These are phyloP conservation scores for Cheirogaleus major DNA, from an alignment of 2,797 vertebrate genomes.

Conservation along the genomic window DNA sequence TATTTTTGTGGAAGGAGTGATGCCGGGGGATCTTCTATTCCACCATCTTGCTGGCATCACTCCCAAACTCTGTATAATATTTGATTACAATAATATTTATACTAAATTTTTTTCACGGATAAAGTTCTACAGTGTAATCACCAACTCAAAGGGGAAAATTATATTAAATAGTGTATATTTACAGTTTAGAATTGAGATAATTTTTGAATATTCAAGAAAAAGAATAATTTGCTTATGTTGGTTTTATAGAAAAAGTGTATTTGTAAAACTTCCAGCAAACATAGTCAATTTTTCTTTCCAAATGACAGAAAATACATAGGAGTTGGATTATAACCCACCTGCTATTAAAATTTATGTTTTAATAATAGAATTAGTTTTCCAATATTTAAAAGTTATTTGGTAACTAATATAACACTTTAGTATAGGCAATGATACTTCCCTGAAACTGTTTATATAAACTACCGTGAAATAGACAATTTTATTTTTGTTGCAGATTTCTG, in stretches of 20 bases:
- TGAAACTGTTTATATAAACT: background rate
- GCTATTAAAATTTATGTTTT: background rate
- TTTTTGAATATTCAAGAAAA: slow-evolving; percentile 4
- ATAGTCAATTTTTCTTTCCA: background rate
- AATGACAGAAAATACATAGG: background rate
- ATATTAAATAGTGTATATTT: background rate
- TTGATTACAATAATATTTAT: background rate
- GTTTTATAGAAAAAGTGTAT: background rate
- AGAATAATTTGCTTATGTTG: background rate
- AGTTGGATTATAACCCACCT: background rate
- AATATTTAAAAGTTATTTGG: background rate
- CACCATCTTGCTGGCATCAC: background rate
- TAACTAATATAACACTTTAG: background rate
- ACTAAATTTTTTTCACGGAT: background rate
- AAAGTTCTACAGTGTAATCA: background rate
- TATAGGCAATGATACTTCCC: background rate
- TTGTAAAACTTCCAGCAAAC: background rate
- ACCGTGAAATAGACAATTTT: background rate
- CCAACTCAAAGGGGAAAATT: background rate
- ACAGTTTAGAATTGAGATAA: background rate
- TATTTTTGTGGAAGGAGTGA: background rate
- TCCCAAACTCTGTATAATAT: background rate
- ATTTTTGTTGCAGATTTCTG: background rate
- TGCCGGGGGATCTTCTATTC: too few relatives aligned
- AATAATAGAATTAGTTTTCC: background rate